These are phyloP conservation scores for Cheilosia variabilis DNA, from an alignment of 2,888 invertebrate species.

Conservation along the genomic window DNA sequence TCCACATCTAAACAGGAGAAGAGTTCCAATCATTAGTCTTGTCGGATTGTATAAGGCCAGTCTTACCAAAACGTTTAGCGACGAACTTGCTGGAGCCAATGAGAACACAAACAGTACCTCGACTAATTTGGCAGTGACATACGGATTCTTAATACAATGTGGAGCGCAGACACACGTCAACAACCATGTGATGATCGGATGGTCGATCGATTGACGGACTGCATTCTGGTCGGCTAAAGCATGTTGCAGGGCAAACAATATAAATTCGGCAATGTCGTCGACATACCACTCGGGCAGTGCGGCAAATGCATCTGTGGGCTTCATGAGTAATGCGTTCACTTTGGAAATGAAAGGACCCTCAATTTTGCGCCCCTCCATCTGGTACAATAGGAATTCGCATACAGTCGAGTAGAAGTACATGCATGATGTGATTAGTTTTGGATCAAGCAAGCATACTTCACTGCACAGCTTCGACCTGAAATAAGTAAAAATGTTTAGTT, in stretches of 20 bases:
- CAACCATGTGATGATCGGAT: slow-evolving; percentile 94
- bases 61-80: slow-evolving; percentile 82
- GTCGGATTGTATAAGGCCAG: background rate
- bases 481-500: background rate
- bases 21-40: slow-evolving; percentile 75
- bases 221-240: slow-evolving; percentile 86
- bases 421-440: slow-evolving; percentile 91
- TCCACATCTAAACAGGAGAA: slow-evolving; percentile 90
- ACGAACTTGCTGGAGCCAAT: slow-evolving; percentile 86
- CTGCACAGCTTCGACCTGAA: slow-evolving; percentile 94
- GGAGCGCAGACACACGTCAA: slow-evolving; percentile 95
- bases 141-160: slow-evolving; percentile 97
- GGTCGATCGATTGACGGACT: slow-evolving; percentile 91
- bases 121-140: slow-evolving; percentile 97
- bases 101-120: slow-evolving; percentile 94
- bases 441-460: slow-evolving; percentile 95
- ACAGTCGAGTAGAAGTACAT: slow-evolving; percentile 94
- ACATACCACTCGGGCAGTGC: slow-evolving; percentile 98
- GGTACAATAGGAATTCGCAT: slow-evolving; percentile 90
- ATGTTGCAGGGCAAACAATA: slow-evolving; percentile 95
- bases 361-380: slow-evolving; percentile 86
- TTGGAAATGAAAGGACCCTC: slow-evolving; percentile 84
- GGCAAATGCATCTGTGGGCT: slow-evolving; percentile 90
- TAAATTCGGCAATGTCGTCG: slow-evolving; percentile 98
- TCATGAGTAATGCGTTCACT: slow-evolving; percentile 86